A percentile compares a stretch with the other conserved stretches of the same genome.
phyloP scores from a whole-genome alignment of 2,797 vertebrate species.

The Lacerta viridis region DNA sequence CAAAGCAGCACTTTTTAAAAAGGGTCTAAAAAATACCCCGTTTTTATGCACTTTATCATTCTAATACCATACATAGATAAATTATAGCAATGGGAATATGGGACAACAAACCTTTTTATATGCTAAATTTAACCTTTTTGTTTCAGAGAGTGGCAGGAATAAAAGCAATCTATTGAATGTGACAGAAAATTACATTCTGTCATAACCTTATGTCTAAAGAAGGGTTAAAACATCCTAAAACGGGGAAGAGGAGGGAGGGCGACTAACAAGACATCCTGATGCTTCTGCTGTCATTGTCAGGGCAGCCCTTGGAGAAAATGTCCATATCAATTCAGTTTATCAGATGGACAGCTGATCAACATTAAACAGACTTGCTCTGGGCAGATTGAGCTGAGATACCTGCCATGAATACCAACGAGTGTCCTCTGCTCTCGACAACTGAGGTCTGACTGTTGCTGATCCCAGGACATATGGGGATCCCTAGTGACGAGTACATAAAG shows the following conservation, averaged over 20 bases:
- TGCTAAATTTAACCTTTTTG: constrained; percentile 13
- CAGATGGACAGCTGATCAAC: constrained; percentile 85
- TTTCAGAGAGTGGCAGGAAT: constrained; percentile 45
- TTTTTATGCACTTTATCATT: background rate
- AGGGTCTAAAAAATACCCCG: background rate
- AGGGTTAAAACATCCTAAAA: constrained; percentile 76
- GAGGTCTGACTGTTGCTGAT: constrained; percentile 72
- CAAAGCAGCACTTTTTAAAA: background rate
- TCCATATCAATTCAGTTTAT: constrained; percentile 79
- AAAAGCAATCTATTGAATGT: constrained; percentile 3
- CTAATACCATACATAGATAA: background rate
- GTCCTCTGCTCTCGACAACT: constrained; percentile 72
- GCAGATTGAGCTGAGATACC: constrained; percentile 78
- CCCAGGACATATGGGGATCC: constrained; percentile 85
- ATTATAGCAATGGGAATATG: background rate
- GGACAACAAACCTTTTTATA: background rate
- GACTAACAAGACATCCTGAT: constrained; percentile 79
- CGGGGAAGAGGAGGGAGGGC: constrained; percentile 55
- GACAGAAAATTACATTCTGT: background rate
- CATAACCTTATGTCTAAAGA: constrained; percentile 56
- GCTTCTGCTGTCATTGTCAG: constrained; percentile 77
- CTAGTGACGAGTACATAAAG: constrained; percentile 83
- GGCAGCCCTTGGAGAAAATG: constrained; percentile 79
- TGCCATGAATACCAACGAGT: constrained; percentile 84
- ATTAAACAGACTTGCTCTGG: constrained; percentile 84